Evolutionary conservation across 2,888 invertebrate genomes (phyloP), one percentile per base, ranked within the genome.

Genomic region (Litoditis marina): DNA sequence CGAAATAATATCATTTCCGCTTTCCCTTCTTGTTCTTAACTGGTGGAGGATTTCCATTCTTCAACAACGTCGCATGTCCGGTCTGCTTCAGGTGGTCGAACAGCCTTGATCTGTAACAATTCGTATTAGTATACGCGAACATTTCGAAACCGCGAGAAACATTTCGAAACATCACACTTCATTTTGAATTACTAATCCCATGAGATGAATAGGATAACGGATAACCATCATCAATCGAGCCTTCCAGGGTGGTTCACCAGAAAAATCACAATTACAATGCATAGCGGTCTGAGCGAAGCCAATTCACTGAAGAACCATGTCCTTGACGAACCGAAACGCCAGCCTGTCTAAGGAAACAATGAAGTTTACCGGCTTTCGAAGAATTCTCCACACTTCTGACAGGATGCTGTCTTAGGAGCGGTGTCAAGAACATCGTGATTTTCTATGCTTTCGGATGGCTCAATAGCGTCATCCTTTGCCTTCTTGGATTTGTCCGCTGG

Each of bases 1-100:
- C n/a, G n/a, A n/a, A n/a, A n/a, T n/a, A n/a, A n/a, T n/a, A n/a
- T n/a, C n/a, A n/a, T n/a, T n/a, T n/a, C n/a, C n/a, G n/a, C n/a
- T n/a, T n/a, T n/a, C n/a, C n/a, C n/a, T n/a, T n/a, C n/a, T n/a
- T n/a, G n/a, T n/a, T n/a, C n/a, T n/a, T n/a, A n/a, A n/a, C n/a
- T n/a, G n/a, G n/a, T n/a, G n/a, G n/a, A n/a, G n/a, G n/a, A n/a
- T n/a, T n/a, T n/a, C n/a, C n/a, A n/a, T n/a, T n/a, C n/a, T n/a
- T n/a, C n/a, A n/a, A n/a, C 8, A 78, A 62, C 1, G 73, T 71
- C 22, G 85, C 85, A 75, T 86, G 86, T 2, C 85, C 85, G 13
- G 81, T 83, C 56, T 81, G 78, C 57, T 84, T 83, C 54, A 86
- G 82, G 75, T 86, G 86, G n/a, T 82, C 77, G 75, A 86, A 86